phyloP scores from a whole-genome alignment of 2,113 vertebrate species.

The Grus americana region DNA sequence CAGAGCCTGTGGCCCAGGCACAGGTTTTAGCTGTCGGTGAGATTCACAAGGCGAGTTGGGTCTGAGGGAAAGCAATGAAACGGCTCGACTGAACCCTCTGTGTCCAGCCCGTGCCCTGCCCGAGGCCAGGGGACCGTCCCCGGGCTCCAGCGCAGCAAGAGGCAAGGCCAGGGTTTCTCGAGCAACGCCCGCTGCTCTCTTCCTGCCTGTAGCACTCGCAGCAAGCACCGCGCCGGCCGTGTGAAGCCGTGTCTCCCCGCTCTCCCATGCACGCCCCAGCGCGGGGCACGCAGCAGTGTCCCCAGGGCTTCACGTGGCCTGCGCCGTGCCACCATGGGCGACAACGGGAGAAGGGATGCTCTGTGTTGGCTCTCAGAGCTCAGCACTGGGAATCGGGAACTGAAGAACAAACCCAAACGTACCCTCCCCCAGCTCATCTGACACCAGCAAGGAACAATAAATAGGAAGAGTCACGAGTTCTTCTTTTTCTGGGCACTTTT shows the following conservation, averaged over 20 bases:
- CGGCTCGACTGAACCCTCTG: fast-evolving
- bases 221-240: fast-evolving
- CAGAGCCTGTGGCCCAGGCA: fast-evolving
- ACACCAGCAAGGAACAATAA: not conserved
- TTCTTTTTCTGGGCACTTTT: not conserved
- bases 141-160: not conserved
- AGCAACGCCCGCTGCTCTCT: fast-evolving
- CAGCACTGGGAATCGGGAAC: not conserved
- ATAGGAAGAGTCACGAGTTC: not conserved
- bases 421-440: not conserved
- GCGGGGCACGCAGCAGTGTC: fast-evolving
- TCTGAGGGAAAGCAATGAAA: not conserved
- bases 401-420: not conserved
- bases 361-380: not conserved
- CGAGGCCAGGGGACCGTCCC: fast-evolving
- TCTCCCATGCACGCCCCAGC: not conserved
- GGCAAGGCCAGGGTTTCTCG: not conserved
- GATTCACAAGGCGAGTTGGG: not conserved
- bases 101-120: not conserved
- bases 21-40: not conserved
- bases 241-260: not conserved
- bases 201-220: fast-evolving
- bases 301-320: not conserved
- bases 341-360: not conserved
- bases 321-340: fast-evolving